Base-by-base conservation (phyloP, 2,888 invertebrate species). In the Watsonalla binaria region DNA sequence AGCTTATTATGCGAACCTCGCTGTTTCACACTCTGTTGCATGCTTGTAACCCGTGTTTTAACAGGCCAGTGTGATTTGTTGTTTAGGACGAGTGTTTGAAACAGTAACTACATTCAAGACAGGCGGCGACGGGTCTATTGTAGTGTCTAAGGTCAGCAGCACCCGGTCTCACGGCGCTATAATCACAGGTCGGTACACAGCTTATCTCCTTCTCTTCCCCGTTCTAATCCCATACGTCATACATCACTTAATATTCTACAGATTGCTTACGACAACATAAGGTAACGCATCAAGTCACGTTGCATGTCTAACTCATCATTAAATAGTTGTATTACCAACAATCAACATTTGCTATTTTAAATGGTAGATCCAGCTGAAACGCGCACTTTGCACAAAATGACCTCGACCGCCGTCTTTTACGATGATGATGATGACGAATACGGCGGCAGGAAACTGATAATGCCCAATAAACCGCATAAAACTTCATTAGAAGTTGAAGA, bases 291-390 rank as follows among this genome's bases (percentile, higher is more conserved):
- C 55, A 55, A 57, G 42, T 59, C 55, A 59, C 80, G 82, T 74
- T 55, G 80, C 79, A 82, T 76, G 78, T 56, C 61, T 74, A 72
- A 72, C 62, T 65, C 57, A 59, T 54, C 51, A 54, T 58, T 58
- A 66, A 65, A 63, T 58, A 61, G 53, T 69, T 70, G 57, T 73
- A 64, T 70, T 64, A 67, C 58, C 64, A 70, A 73, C 76, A 78
- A 73, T 80, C 76, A 78, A 77, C 76, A 80, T 83, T 80, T 83
- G 80, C 76, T 85, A 85, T 90, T 89, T 89, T 85, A 88, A 90
- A 80, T 89, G 86, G 60, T 90, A 94, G 93, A 93, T 93, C 93
- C 93, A 66, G 93, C 93, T 64, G 93, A 93, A 91, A 92, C 92
- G 69, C 93, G 92, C 82, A 92, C 92, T 65, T 91, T 93, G 81